These are phyloP conservation scores for Zonitis immaculata DNA, from an alignment of 2,888 invertebrate genomes.

Conservation along the genomic window DNA sequence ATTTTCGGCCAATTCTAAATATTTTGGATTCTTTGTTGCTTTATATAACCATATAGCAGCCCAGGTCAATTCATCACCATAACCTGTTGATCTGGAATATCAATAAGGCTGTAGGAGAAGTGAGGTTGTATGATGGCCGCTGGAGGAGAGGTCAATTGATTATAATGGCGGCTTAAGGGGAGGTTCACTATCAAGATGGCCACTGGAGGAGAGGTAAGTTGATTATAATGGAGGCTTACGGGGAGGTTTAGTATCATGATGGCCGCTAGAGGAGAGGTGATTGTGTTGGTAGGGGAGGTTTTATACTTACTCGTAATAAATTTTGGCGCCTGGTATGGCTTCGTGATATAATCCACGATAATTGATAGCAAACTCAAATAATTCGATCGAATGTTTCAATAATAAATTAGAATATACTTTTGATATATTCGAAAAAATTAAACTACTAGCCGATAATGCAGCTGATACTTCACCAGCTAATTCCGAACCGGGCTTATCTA, in stretches of 20 bases:
- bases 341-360: constrained; percentile 53
- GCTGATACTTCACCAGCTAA: constrained; percentile 58
- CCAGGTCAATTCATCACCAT: constrained; percentile 56
- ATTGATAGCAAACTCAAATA: constrained; percentile 52
- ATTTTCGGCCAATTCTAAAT: constrained; percentile 50
- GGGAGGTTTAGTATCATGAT: too few relatives aligned
- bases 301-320: constrained; percentile 50
- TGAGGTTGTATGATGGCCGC: background rate
- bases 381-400: constrained; percentile 50
- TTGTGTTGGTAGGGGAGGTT: too few relatives aligned
- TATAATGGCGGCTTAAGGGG: background rate
- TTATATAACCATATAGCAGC: constrained; percentile 55
- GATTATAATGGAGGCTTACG: background rate
- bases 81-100: constrained; percentile 41
- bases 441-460: constrained; percentile 54
- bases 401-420: constrained; percentile 47
- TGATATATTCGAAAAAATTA: constrained; percentile 50
- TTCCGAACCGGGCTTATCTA: constrained; percentile 56
- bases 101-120: background rate
- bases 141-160: background rate
- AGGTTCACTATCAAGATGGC: background rate
- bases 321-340: constrained; percentile 51
- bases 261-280: too few relatives aligned
- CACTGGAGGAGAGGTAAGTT: background rate
- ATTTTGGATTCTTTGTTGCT: constrained; percentile 50